phyloP scores from a whole-genome alignment of 2,888 invertebrate genomes.

The Heliconius charithonia region DNA sequence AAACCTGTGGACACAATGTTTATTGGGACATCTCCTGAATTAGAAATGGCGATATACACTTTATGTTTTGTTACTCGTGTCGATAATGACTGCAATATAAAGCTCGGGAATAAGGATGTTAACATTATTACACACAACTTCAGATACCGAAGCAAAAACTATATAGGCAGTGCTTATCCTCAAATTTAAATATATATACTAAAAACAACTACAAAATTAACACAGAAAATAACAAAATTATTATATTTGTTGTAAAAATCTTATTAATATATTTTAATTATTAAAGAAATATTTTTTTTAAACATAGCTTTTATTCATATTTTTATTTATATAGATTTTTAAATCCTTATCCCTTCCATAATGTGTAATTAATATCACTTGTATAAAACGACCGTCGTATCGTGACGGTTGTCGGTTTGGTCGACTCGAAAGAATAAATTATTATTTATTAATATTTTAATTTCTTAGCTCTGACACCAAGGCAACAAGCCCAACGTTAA shows the following conservation, averaged over 20 bases:
- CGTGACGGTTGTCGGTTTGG: no score
- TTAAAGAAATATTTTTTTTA: neutral
- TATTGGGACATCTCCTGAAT: slow-evolving; percentile 94
- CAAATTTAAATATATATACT: slow-evolving; percentile 83
- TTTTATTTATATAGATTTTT: slow-evolving; percentile 7
- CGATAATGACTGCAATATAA: slow-evolving; percentile 89
- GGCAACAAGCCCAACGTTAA: no score
- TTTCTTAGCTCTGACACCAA: no score
- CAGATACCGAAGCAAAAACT: slow-evolving; percentile 89
- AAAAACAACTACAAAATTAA: neutral
- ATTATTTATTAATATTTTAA: no score
- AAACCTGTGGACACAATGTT: slow-evolving; percentile 92
- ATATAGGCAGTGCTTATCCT: slow-evolving; percentile 92
- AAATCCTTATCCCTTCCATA: neutral
- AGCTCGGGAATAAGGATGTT: slow-evolving; percentile 88
- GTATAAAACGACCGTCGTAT: neutral
- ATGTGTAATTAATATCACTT: neutral
- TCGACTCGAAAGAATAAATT: no score
- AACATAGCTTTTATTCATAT: slow-evolving; percentile 5
- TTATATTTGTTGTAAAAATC: neutral
- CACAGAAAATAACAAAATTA: neutral
- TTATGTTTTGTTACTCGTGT: slow-evolving; percentile 92
- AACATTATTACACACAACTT: slow-evolving; percentile 89
- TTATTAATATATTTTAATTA: neutral
- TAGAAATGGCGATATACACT: slow-evolving; percentile 95